Evolutionary conservation across 2,888 invertebrate species (phyloP).

Genomic region (Cheiracanthium punctorium): DNA sequence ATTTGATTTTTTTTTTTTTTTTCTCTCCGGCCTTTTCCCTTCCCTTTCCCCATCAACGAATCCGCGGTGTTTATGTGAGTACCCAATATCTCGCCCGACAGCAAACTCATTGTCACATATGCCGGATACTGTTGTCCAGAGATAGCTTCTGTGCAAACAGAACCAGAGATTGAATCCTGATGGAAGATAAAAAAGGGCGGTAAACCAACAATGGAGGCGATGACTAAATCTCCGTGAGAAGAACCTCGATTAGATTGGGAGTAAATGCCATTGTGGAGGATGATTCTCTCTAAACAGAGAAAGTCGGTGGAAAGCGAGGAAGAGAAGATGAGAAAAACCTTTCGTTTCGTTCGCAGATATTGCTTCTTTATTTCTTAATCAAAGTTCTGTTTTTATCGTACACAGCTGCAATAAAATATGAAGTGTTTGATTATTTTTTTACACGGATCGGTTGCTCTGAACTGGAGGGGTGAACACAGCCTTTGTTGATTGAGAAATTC

Average conservation of each 20-base stretch:
- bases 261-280: conserved; percentile 9
- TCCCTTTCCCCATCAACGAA: not conserved
- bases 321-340: no score
- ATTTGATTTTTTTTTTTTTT: not conserved
- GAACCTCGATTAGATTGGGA: conserved; percentile 6
- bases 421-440: no score
- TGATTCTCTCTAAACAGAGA: conserved; percentile 1
- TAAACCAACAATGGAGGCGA: conserved; percentile 41
- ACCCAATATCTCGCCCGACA: conserved; percentile 12
- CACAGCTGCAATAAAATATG: no score
- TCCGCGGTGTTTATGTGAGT: conserved; percentile 6
- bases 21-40: no score
- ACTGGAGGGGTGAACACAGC: no score
- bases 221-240: conserved; percentile 67
- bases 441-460: no score
- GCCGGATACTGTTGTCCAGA: conserved; percentile 33
- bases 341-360: not conserved
- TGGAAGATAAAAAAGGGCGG: conserved; percentile 50
- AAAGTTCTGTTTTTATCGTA: no score
- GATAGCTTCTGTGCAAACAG: conserved; percentile 66
- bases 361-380: not conserved
- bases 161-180: conserved; percentile 35
- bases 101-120: conserved; percentile 22
- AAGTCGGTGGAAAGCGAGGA: not conserved
- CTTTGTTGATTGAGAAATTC: no score